Evolutionary conservation across 2,888 invertebrate species (phyloP).

Genomic region (Drosophila flavopinicola): DNA sequence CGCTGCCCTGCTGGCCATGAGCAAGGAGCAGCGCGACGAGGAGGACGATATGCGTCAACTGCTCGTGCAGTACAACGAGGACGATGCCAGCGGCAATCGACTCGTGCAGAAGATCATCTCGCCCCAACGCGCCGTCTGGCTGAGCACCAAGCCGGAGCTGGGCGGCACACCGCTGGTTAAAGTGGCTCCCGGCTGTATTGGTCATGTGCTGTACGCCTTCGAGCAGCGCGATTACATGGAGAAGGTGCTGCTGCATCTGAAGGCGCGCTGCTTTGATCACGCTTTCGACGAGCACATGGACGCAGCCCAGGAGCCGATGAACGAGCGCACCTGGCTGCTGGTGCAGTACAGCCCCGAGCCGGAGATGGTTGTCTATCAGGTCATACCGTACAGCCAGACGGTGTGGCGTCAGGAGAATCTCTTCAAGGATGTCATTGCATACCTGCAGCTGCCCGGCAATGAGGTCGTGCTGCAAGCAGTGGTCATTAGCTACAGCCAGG

Average conservation of each 20-base stretch:
- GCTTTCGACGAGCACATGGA: conserved; percentile 54
- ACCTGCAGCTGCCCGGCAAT: conserved; percentile 54
- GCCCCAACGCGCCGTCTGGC: conserved; percentile 44
- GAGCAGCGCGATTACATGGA: conserved; percentile 61
- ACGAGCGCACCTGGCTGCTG: conserved; percentile 66
- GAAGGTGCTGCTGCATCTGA: conserved; percentile 60
- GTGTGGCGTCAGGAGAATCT: conserved; percentile 67
- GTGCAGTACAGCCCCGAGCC: conserved; percentile 74
- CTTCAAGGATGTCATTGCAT: conserved; percentile 73
- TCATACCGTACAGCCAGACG: conserved; percentile 61
- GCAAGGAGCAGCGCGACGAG: conserved; percentile 32
- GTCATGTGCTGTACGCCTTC: conserved; percentile 56
- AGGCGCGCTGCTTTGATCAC: conserved; percentile 65
- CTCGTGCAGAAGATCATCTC: conserved; percentile 63
- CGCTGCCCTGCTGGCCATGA: conserved; percentile 50
- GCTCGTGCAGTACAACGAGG: conserved; percentile 66
- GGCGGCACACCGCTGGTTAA: conserved; percentile 44
- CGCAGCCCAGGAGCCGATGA: conserved; percentile 13
- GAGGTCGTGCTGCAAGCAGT: conserved; percentile 65
- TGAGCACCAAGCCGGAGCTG: conserved; percentile 40
- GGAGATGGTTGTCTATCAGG: conserved; percentile 61
- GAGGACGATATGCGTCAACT: conserved; percentile 32
- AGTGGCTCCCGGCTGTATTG: conserved; percentile 40
- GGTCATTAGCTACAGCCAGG: conserved; percentile 63
- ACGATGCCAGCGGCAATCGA: conserved; percentile 20